Percentiles rank a stretch among this genome's conserved stretches.
Evolutionary conservation across 2,797 vertebrate species (phyloP).

Genomic region (Alexandromys oeconomus): DNA sequence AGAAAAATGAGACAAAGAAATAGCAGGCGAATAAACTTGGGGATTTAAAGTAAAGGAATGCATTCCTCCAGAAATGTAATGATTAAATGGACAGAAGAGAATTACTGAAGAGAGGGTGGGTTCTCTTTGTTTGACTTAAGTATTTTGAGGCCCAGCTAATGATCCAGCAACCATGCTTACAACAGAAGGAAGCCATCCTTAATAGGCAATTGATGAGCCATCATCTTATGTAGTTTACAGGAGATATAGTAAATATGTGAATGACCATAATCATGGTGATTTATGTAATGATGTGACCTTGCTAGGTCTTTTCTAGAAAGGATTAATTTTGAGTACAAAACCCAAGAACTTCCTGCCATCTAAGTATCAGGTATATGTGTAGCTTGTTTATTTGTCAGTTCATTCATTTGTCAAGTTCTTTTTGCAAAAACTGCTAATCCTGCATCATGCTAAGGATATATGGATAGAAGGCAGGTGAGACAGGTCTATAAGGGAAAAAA

Average conservation of each 20-base stretch:
- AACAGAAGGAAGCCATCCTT: background rate
- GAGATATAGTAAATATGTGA: background rate
- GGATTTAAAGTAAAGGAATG: background rate
- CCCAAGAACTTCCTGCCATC: background rate
- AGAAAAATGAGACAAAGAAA: background rate
- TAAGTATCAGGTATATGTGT: background rate
- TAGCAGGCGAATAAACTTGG: background rate
- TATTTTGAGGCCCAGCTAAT: background rate
- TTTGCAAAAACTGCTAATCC: background rate
- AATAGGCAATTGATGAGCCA: background rate
- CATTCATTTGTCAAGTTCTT: background rate
- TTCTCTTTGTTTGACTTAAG: background rate
- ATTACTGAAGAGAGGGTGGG: background rate
- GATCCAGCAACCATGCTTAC: background rate
- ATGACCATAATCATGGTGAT: background rate
- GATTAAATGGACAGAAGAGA: background rate
- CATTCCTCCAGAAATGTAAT: background rate
- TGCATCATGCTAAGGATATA: background rate
- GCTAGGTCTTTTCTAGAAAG: background rate
- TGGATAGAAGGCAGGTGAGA: background rate
- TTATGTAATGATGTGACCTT: background rate
- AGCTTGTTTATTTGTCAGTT: background rate
- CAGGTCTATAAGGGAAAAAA: background rate
- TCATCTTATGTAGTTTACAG: background rate
- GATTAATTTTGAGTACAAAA: background rate